Base-by-base conservation (phyloP, 2,888 invertebrate species). In the Drosophila meridiana region DNA sequence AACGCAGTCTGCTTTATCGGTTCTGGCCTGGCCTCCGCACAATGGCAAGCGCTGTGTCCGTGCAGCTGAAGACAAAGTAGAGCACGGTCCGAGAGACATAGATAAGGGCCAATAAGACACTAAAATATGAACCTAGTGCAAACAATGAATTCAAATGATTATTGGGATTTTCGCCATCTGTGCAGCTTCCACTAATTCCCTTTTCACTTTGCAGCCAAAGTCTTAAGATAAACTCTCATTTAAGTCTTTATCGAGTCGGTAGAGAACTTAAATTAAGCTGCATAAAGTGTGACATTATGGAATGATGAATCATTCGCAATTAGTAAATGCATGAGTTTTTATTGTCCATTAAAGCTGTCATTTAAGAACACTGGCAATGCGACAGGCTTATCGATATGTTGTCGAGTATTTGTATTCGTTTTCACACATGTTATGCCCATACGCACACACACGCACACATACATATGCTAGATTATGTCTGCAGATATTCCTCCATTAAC, bases 1-100 rank as follows among this genome's bases (percentile, higher is more conserved):
- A 67, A 74, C 74, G 74, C 71, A 59, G 52, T 71, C 48, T 74
- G 60, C 42, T 58, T 63, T 76, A 76, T 69, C 73, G 66, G 58
- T 36, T 42, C 43, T 58, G n/a, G 20, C 26, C 20, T 42, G 59
- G 11, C 42, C 59, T 8, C 14, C 20, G 34, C 56, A 62, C 74
- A 58, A 59, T 32, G 50, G 36, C 73, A 47, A 20, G 26, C 55
- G 26, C 28, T 3, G n/a, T 28, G 4, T 32, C 36, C 32, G 13
- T 26, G 58, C 1, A 6, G 34, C 43, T 26, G 13, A 32, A 43
- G 14, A 57, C 58, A 58, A 58, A 26, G 20, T 11, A 28, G 40
- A 52, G 30, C 58, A 38, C 36, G 28, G 14, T 8, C 8, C 42
- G 50, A 30, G 42, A 30, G 20, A 9, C 45, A 57, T 62, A 34